Evolutionary conservation across 2,888 invertebrate species (phyloP), one percentile per base, ranked within the genome.

Genomic region (Hermodice carunculata): DNA sequence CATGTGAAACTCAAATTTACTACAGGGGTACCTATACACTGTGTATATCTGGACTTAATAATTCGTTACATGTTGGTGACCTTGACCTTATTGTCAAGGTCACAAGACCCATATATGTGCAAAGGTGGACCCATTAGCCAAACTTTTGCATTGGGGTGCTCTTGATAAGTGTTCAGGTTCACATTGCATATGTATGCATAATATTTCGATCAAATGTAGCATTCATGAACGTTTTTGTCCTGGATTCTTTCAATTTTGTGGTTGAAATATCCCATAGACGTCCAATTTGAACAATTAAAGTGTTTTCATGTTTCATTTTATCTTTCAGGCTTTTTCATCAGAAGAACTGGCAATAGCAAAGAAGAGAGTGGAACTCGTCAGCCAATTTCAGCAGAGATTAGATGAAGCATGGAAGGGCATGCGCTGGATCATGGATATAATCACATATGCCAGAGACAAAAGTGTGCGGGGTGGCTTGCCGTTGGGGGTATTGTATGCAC

Each of bases 371-470:
- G 88, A 90, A 0, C 92, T 93, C 78, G 87, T 98, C 31, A 92
- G 94, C 81, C 93, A 94, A 58, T 89, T 96, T 44, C 96, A 97
- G 82, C 88, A 91, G 34, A 93, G 92, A 78, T 88, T 98, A 49
- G 98, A 98, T 79, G 87, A 90, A 0, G 91, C 95, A 2, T 98
- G 98, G 98, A 95, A 95, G 81, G 92, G 93, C 24, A 92, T 95
- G 46, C 91, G 99, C 22, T 99, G 98, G 98, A 90, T 98, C 24
- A 94, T 96, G 91, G 96, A 98, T 81, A 92, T 97, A 5, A 95
- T 98, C 60, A 92, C 94, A 0, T 95, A 95, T 83, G 96, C 98
- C 0, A 90, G 98, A 67, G 98, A 98, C 81, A 91, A 92, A 61
- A 79, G 74, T 32, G 69, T 76, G 34, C 70, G 71, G 1, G 81